phyloP scores from a whole-genome alignment of 2,888 invertebrate genomes.

The Adineta ricciae region DNA sequence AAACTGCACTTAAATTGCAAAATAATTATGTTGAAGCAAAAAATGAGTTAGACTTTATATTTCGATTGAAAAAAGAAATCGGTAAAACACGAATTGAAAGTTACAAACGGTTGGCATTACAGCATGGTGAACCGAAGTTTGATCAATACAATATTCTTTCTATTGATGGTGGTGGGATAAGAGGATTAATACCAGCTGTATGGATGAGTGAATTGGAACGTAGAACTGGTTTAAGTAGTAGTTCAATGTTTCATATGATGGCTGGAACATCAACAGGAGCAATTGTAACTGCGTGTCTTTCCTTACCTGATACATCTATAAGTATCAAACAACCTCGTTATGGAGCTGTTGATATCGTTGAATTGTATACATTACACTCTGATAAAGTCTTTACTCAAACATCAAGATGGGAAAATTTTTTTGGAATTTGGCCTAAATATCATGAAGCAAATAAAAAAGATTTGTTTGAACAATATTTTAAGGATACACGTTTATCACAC shows the following conservation, averaged over 20 bases:
- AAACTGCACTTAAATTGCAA: background rate
- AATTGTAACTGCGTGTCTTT: slow-evolving; percentile 1
- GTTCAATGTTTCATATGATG: background rate
- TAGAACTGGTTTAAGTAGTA: background rate
- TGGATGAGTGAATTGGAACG: background rate
- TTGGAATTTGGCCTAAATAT: background rate
- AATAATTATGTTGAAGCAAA: background rate
- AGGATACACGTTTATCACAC: background rate
- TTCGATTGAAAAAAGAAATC: background rate
- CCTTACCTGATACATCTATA: background rate
- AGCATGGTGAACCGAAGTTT: background rate
- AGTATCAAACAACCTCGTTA: background rate
- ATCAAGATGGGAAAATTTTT: background rate
- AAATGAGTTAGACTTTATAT: background rate
- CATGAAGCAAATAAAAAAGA: background rate
- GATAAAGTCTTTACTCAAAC: background rate
- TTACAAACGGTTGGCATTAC: background rate
- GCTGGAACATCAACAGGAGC: slow-evolving; percentile 21
- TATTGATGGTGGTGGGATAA: slow-evolving; percentile 21
- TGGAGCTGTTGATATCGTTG: background rate
- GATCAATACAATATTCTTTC: slow-evolving; percentile 20
- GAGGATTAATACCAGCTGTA: slow-evolving; percentile 21
- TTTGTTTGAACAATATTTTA: background rate
- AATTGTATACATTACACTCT: background rate
- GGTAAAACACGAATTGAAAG: background rate